Percentiles rank a stretch among this genome's conserved stretches.
Evolutionary conservation across 1,140 invertebrate species (phyloP).

Genomic region (Bemisia tabaci): DNA sequence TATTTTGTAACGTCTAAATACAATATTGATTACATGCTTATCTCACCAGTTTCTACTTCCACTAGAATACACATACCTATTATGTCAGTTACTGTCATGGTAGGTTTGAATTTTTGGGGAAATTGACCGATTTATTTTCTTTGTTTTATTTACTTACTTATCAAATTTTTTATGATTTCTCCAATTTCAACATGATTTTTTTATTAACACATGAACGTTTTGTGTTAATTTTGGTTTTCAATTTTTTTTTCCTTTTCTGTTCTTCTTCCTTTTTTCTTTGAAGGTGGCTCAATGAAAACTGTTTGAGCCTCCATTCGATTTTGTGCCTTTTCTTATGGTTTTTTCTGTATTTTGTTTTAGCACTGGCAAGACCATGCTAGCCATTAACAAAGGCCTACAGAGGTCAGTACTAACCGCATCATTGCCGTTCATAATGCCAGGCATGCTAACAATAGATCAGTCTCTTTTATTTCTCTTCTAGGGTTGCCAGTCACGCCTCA

Average conservation of each 20-base stretch:
- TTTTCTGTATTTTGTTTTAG: constrained; percentile 49
- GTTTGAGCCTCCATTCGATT: neutral
- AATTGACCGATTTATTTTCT: no score
- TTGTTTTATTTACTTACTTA: neutral
- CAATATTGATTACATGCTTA: no score
- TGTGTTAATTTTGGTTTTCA: neutral
- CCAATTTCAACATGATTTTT: neutral
- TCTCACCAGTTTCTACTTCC: no score
- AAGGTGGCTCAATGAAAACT: neutral
- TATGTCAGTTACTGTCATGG: no score
- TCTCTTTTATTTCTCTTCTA: constrained; percentile 12
- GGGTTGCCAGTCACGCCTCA: constrained; percentile 9
- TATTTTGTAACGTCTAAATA: no score
- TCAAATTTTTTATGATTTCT: neutral
- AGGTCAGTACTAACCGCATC: constrained; percentile 45
- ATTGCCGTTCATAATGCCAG: constrained; percentile 25
- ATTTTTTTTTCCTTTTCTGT: neutral
- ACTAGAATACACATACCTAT: no score
- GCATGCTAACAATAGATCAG: neutral
- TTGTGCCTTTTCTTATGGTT: constrained; percentile 28
- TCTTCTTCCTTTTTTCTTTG: neutral
- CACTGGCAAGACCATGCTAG: constrained; percentile 66
- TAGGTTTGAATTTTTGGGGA: no score
- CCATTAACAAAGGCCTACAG: constrained; percentile 78
- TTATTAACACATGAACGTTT: neutral